phyloP scores from a whole-genome alignment of 2,113 vertebrate genomes.

The Equus przewalskii region DNA sequence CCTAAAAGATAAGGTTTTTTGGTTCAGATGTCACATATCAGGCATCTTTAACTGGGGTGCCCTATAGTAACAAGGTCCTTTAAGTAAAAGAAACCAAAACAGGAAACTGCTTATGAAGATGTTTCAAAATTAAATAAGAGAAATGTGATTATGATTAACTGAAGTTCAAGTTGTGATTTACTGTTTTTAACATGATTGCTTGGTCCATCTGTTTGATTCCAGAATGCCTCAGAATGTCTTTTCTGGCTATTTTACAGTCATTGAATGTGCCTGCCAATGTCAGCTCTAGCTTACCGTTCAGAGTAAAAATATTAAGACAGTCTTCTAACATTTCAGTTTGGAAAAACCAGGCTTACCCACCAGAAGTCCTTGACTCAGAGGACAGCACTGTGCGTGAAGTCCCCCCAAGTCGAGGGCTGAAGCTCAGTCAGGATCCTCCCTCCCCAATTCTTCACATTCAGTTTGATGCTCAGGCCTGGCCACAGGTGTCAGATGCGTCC shows the following conservation, averaged over 20 bases:
- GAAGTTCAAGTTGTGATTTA: conserved; percentile 76
- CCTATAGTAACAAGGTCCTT: conserved; percentile 60
- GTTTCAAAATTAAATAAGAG: conserved; percentile 69
- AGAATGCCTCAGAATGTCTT: conserved; percentile 76
- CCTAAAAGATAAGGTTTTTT: conserved; percentile 25
- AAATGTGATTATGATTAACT: conserved; percentile 74
- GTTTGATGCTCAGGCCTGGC: background rate
- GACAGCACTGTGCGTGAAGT: background rate
- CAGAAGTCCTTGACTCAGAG: background rate
- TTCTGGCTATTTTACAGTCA: conserved; percentile 76
- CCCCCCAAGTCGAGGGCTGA: background rate
- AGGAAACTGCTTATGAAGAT: conserved; percentile 63
- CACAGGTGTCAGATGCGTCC: background rate
- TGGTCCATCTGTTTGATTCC: conserved; percentile 80
- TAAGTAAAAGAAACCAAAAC: conserved; percentile 68
- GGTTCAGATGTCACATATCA: background rate
- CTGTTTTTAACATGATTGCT: conserved; percentile 78
- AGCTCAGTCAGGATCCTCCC: background rate
- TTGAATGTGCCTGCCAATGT: conserved; percentile 69
- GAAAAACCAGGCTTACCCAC: conserved; percentile 9
- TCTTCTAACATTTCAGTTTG: conserved; percentile 31
- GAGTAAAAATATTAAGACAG: conserved; percentile 77
- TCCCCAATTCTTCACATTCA: background rate
- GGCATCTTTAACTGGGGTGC: conserved; percentile 13
- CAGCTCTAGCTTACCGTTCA: conserved; percentile 60